Percentiles rank a stretch among this genome's conserved stretches.
Conservation (phyloP, 1,140 invertebrate species). For the Holotrichia oblita region DNA sequence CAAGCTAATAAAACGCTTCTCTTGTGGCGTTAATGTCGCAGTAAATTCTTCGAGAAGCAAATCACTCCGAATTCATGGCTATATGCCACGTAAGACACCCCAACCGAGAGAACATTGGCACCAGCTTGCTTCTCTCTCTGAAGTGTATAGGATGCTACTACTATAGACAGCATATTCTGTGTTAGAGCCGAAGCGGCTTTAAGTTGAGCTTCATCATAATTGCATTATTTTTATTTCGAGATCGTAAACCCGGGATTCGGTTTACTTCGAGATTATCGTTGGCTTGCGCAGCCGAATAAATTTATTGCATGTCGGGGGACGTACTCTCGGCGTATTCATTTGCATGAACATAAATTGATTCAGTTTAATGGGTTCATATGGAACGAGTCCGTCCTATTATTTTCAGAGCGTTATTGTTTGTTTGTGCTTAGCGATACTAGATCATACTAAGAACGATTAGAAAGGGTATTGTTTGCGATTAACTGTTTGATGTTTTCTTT, state of each 20-base stretch:
- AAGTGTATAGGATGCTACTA: background rate
- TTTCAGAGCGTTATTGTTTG: background rate
- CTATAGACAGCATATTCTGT: background rate
- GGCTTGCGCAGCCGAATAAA: background rate
- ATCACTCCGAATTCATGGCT: background rate
- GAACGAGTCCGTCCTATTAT: background rate
- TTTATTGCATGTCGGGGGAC: background rate
- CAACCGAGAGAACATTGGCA: background rate
- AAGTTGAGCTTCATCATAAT: background rate
- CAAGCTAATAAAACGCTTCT: background rate
- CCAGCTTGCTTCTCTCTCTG: background rate
- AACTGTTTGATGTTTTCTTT: too few relatives aligned
- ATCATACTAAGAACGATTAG: too few relatives aligned
- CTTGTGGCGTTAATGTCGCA: background rate
- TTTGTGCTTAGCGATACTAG: too few relatives aligned
- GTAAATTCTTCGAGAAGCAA: background rate
- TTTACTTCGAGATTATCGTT: background rate
- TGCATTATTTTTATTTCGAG: background rate
- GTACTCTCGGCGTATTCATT: background rate
- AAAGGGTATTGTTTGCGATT: too few relatives aligned
- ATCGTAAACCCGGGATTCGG: background rate
- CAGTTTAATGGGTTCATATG: background rate
- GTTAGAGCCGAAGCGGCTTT: background rate
- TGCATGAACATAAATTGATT: constrained; percentile 8
- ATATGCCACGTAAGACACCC: background rate